Evolutionary conservation across 2,888 invertebrate genomes (phyloP).

Genomic region (Drosophila falleni): DNA sequence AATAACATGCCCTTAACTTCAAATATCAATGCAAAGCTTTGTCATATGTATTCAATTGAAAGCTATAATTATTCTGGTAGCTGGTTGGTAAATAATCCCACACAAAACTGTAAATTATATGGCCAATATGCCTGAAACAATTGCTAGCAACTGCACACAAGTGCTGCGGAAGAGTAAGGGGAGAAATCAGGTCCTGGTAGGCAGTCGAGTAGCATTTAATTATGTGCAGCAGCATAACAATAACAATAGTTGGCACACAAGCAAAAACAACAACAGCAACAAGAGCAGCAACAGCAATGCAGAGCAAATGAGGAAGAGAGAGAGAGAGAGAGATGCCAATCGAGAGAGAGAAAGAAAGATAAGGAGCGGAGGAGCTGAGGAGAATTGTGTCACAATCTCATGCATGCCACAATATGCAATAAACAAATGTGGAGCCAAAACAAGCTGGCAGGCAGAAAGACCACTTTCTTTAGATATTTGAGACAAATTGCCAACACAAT

Average conservation of each 20-base stretch:
- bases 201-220: conserved; percentile 62
- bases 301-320: conserved; percentile 17
- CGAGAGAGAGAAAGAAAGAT: conserved; percentile 2
- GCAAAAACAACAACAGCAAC: conserved; percentile 36
- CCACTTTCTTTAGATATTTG: conserved; percentile 65
- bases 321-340: background rate
- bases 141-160: conserved; percentile 24
- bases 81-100: conserved; percentile 42
- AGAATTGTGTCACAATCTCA: conserved; percentile 53
- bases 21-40: conserved; percentile 8
- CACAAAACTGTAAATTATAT: conserved; percentile 56
- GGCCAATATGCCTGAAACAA: conserved; percentile 65
- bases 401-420: conserved; percentile 66
- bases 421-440: conserved; percentile 61
- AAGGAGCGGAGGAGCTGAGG: background rate
- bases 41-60: conserved; percentile 55
- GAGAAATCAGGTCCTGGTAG: background rate
- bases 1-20: conserved; percentile 10
- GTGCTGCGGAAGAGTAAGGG: background rate
- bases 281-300: conserved; percentile 37
- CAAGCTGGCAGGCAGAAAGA: conserved; percentile 10
- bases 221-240: conserved; percentile 55
- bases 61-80: conserved; percentile 62
- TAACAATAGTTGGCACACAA: conserved; percentile 20
- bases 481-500: conserved; percentile 76